These are phyloP conservation scores for Myrmecophaga tridactyla DNA, from an alignment of 2,113 vertebrate genomes.

Conservation along the genomic window DNA sequence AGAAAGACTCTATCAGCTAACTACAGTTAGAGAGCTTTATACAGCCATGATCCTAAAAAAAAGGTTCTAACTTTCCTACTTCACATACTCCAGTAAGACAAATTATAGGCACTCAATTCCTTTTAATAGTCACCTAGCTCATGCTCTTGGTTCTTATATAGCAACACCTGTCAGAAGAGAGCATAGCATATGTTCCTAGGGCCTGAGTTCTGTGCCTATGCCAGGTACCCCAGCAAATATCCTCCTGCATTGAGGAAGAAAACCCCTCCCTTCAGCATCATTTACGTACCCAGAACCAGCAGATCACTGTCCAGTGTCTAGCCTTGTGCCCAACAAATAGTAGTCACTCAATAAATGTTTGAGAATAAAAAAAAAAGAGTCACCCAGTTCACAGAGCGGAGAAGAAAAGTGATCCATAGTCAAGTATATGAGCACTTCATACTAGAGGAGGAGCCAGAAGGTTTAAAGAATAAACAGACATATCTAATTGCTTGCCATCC, in stretches of 20 bases:
- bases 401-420: not conserved
- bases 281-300: not conserved
- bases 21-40: not conserved
- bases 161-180: not conserved
- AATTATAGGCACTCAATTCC: not conserved
- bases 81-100: conserved; percentile 40
- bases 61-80: not conserved
- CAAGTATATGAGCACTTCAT: not conserved
- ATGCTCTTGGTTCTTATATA: not conserved
- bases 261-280: not conserved
- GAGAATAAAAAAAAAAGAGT: too few relatives aligned
- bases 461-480: not conserved
- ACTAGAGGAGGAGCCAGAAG: not conserved
- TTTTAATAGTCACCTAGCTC: not conserved
- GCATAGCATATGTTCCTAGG: not conserved
- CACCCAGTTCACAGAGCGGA: not conserved
- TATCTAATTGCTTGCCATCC: not conserved
- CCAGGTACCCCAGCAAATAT: not conserved
- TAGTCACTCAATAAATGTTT: not conserved
- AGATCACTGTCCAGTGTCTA: conserved; percentile 21
- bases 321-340: not conserved
- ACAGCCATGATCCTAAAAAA: not conserved
- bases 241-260: not conserved
- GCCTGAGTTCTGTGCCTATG: not conserved
- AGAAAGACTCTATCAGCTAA: not conserved